phyloP scores from a whole-genome alignment of 2,797 vertebrate species.

The Fundulus diaphanus region DNA sequence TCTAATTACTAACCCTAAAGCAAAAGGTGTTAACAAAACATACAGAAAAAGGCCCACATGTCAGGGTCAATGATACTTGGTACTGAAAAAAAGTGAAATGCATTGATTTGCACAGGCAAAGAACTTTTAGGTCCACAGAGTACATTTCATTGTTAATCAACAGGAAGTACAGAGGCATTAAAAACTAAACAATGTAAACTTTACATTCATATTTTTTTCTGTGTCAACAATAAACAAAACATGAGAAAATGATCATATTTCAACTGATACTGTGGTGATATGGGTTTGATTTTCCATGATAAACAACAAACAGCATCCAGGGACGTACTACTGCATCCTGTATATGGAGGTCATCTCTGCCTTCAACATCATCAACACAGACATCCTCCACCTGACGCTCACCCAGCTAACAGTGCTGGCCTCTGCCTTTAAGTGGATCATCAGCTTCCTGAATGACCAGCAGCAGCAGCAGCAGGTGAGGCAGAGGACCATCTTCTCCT shows the following conservation, averaged over 20 bases:
- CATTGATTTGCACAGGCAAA: not conserved
- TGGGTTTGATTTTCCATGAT: not conserved
- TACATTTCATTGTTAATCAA: not conserved
- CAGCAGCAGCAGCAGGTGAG: too few relatives aligned
- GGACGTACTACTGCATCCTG: too few relatives aligned
- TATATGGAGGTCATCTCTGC: too few relatives aligned
- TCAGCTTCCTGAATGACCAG: too few relatives aligned
- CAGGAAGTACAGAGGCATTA: too few relatives aligned
- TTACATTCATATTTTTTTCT: not conserved
- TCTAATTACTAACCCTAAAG: not conserved
- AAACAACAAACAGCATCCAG: not conserved
- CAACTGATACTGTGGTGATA: not conserved
- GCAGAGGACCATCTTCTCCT: too few relatives aligned
- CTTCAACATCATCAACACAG: too few relatives aligned
- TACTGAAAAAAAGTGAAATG: not conserved
- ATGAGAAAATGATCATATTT: not conserved
- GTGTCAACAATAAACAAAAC: not conserved
- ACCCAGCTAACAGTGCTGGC: too few relatives aligned
- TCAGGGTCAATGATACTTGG: not conserved
- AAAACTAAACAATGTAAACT: not conserved
- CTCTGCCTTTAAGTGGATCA: too few relatives aligned
- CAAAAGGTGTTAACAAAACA: not conserved
- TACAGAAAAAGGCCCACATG: not conserved
- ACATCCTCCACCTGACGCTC: too few relatives aligned
- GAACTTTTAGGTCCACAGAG: not conserved